Conservation (phyloP, 2,113 vertebrate species). For the Seriola rivoliana region DNA sequence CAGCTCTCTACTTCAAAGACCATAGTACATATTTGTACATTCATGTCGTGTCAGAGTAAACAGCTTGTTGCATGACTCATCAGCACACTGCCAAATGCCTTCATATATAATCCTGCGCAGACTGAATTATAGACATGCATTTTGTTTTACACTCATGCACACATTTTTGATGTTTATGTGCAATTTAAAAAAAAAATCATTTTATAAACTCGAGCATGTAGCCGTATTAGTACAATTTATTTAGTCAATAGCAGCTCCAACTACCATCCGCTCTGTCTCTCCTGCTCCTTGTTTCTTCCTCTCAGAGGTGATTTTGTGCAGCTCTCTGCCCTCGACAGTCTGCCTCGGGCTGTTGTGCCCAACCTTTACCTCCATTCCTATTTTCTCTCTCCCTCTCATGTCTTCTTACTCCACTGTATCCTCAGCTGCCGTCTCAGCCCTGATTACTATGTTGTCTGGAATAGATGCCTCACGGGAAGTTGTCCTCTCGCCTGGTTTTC, state of each 20-base stretch:
- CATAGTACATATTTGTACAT: neutral
- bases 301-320: conserved; percentile 35
- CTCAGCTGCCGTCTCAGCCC: conserved; percentile 24
- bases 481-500: conserved; percentile 33
- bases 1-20: neutral
- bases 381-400: conserved; percentile 12
- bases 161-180: neutral
- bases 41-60: conserved; percentile 12
- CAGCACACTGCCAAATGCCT: conserved; percentile 2
- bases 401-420: conserved; percentile 32
- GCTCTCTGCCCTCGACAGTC: conserved; percentile 35
- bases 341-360: conserved; percentile 65
- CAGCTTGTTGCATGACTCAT: conserved; percentile 42
- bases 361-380: conserved; percentile 49
- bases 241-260: conserved; percentile 12
- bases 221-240: neutral
- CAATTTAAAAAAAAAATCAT: neutral
- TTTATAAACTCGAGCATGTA: neutral
- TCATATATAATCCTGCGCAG: conserved; percentile 11
- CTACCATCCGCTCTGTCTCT: neutral
- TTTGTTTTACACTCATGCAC: neutral
- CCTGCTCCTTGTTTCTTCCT: neutral
- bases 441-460: conserved; percentile 31
- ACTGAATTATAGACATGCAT: neutral
- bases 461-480: conserved; percentile 41